These are phyloP conservation scores for Indicator indicator DNA, from an alignment of 2,113 vertebrate genomes.

Conservation along the genomic window DNA sequence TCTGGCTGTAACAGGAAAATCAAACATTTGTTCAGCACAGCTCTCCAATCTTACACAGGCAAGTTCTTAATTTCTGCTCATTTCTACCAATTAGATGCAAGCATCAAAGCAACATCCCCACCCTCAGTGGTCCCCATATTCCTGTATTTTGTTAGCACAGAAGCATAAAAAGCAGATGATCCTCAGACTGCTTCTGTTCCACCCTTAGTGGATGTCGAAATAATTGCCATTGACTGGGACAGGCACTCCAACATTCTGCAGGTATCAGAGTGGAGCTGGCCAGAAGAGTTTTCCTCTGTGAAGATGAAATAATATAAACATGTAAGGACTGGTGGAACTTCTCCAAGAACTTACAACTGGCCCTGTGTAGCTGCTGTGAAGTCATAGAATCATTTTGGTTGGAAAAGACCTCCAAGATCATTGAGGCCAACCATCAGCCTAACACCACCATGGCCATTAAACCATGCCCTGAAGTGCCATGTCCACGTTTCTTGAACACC, in stretches of 20 bases:
- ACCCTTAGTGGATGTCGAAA: background rate
- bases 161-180: background rate
- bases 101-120: background rate
- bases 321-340: background rate
- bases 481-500: too few species aligned
- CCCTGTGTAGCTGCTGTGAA: background rate
- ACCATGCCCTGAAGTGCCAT: too few species aligned
- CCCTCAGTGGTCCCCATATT: background rate
- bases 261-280: accelerated
- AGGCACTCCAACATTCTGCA: background rate
- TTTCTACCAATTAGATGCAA: background rate
- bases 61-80: background rate
- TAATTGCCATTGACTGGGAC: background rate
- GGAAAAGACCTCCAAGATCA: too few species aligned
- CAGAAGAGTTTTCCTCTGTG: background rate
- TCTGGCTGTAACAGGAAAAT: background rate
- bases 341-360: background rate
- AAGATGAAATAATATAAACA: background rate
- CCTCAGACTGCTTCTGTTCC: background rate
- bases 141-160: background rate
- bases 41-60: background rate
- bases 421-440: too few species aligned
- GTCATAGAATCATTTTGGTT: too few species aligned
- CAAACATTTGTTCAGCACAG: background rate
- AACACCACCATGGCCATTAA: too few species aligned